Base-by-base conservation (phyloP, 2,888 invertebrate genomes). In the Sclerodermus sp. region DNA sequence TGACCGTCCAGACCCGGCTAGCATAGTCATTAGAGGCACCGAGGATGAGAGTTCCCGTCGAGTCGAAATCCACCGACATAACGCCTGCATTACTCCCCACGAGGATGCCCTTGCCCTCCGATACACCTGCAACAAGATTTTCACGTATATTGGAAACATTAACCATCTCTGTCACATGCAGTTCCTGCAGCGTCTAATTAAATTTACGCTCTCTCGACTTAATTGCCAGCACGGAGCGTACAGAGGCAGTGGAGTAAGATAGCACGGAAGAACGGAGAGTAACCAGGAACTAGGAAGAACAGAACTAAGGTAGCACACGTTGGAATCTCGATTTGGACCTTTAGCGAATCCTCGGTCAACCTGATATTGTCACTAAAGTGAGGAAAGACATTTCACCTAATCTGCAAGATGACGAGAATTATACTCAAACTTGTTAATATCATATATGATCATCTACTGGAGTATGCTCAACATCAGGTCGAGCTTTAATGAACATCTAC, bases 21-120 rank as follows among this genome's bases (percentile, higher is more conserved):
- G 97, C 96, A 78, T 91, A 95, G 81, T 99, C 99, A 79, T 95
- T 96, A 38, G 96, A 96, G 41, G 97, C 93, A 13, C 91, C 98
- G 47, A 98, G 84, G 53, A 96, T 84, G 70, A 89, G 84, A 10
- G 87, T 85, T 46, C 95, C 96, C 49, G 95, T 93, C 36, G 89
- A 84, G 79, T 98, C 96, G 78, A 96, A 96, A 77, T 98, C 97
- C 51, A 99, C 88, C 0, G 96, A 93, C 87, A 95, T 96, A 16
- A 99, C 91, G 42, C 92, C 93, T 15, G 93, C 94, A 80, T 97
- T 98, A 70, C 96, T 95, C 6, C 98, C 98, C 17, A 90, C 88
- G 54, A 99, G 82, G 40, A 87, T 85, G 17, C 91, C 93, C 75
- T 86, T 87, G 62, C 83, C 85, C 70, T 92, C 91, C 57, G 84